Percentiles rank a stretch among this genome's conserved stretches.
Evolutionary conservation across 2,888 invertebrate genomes (phyloP).

Genomic region (Amphimallon solstitiale): DNA sequence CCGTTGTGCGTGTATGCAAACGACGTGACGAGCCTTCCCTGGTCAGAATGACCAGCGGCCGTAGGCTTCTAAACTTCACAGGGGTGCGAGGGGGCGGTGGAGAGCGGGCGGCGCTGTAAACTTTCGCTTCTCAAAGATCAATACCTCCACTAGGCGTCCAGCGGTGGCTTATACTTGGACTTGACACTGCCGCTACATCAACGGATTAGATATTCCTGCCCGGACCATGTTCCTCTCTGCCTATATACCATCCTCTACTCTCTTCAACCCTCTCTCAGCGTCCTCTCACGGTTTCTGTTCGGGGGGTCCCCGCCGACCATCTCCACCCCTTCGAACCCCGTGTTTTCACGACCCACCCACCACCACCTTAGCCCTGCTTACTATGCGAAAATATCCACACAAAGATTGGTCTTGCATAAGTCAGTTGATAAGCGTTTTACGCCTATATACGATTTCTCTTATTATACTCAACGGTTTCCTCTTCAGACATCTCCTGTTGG

Average conservation of each 20-base stretch:
- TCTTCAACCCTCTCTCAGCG: constrained; percentile 16
- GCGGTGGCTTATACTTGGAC: constrained; percentile 53
- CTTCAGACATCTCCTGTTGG: neutral
- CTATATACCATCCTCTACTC: constrained; percentile 15
- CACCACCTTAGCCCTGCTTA: constrained; percentile 37
- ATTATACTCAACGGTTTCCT: neutral
- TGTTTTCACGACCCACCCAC: constrained; percentile 13
- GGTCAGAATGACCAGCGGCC: constrained; percentile 64
- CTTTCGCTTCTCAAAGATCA: constrained; percentile 66
- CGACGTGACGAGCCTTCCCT: constrained; percentile 58
- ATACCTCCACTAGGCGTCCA: constrained; percentile 64
- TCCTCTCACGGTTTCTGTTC: neutral
- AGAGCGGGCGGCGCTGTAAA: constrained; percentile 61
- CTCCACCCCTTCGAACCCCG: neutral
- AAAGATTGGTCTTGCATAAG: constrained; percentile 38
- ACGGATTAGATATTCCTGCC: constrained; percentile 53
- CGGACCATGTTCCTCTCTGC: constrained; percentile 40
- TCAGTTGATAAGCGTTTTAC: constrained; percentile 25
- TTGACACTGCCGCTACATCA: constrained; percentile 54
- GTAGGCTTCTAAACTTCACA: constrained; percentile 63
- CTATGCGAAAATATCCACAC: constrained; percentile 41
- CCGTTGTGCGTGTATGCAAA: constrained; percentile 55
- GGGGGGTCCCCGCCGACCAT: constrained; percentile 3
- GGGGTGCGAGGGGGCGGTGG: constrained; percentile 51
- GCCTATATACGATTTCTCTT: constrained; percentile 8